Evolutionary conservation across 2,797 vertebrate species (phyloP), one percentile per base, ranked within the genome.

Genomic region (Eleutherodactylus coqui): DNA sequence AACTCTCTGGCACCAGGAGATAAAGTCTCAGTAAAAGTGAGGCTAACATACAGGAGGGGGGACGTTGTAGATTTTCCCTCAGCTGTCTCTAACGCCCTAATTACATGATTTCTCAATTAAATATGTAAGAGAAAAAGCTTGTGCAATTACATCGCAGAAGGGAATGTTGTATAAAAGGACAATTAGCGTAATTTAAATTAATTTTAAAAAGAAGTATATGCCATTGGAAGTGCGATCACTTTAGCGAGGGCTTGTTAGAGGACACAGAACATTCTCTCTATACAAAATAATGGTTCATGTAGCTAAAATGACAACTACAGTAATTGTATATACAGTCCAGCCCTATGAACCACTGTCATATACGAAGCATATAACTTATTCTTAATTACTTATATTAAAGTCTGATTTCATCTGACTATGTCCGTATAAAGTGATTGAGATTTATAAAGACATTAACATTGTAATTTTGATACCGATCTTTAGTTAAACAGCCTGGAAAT

Each of bases 21-120:
- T 29, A 45, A 3, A 21, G 21, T 64, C 38, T 21, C 60, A 60
- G 69, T 29, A 75, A 82, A 83, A 45, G 49, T 83, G n/a, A 72
- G 60, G 60, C 78, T 80, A n/a, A n/a, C 78, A 80, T 64, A 47
- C n/a, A 60, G 81, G 36, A 58, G 67, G 67, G 69, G 36, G n/a
- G 27, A 27, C 62, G 16, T 41, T 21, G 49, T 24, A 29, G 69
- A 83, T 83, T 75, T 58, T 83, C 81, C 81, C 81, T 73, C n/a
- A 73, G 81, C 81, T 75, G 81, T 69, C 69, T 73, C 24, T 17
- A 34, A 75, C 49, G 69, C 81, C 81, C 81, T 83, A 83, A 83
- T 83, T 83, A 83, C 81, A 83, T 83, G 81, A 83, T 83, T 83
- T 83, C 81, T 83, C 81, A 83, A 83, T 83, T 83, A 83, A 83